Conservation (phyloP, 2,888 invertebrate genomes). For the Halocaridina rubra region DNA sequence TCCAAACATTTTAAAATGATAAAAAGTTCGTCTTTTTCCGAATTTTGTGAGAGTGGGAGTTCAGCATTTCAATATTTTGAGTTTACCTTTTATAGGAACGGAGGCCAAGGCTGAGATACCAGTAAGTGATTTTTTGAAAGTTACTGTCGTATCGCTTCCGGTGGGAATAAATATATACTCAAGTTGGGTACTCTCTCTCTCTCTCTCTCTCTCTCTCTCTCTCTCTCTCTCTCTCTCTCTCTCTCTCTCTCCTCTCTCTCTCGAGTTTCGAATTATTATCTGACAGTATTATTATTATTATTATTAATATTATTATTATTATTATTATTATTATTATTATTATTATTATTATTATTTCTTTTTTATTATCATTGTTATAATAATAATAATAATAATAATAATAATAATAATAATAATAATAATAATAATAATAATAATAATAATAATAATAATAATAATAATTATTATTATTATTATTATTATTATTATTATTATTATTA, state of each 20-base stretch:
- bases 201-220: not conserved
- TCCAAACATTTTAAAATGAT: not conserved
- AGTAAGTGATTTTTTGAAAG: too few species aligned
- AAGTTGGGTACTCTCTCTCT: not conserved
- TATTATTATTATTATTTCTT: not conserved
- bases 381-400: too few species aligned
- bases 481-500: not conserved
- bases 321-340: not conserved
- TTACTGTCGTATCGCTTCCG: too few species aligned
- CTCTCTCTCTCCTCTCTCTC: not conserved
- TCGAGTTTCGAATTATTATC: not conserved
- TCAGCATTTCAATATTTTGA: too few species aligned
- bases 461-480: not conserved
- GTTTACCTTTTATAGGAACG: too few species aligned
- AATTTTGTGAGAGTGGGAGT: too few species aligned
- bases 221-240: not conserved
- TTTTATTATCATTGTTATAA: not conserved
- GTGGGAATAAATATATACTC: too few species aligned
- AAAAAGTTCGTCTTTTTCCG: too few species aligned
- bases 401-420: not conserved
- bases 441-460: not conserved
- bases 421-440: not conserved
- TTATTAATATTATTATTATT: slow-evolving; percentile 16
- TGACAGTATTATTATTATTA: slow-evolving; percentile 3
- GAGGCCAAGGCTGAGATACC: too few species aligned